These are phyloP conservation scores for Engraulis encrasicolus DNA, from an alignment of 2,113 vertebrate genomes.

Conservation along the genomic window DNA sequence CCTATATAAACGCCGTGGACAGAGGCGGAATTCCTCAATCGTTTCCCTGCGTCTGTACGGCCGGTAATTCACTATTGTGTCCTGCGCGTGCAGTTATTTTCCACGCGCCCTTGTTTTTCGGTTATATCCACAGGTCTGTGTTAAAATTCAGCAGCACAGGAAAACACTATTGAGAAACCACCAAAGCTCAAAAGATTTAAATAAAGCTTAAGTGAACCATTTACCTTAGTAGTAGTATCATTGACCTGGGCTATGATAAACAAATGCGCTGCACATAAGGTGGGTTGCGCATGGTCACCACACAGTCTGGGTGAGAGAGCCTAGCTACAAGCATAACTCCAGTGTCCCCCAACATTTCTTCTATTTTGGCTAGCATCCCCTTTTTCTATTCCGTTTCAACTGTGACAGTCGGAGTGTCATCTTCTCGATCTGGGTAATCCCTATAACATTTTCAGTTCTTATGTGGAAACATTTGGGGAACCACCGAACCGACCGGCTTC, in stretches of 20 bases:
- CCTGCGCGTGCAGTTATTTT: neutral
- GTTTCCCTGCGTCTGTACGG: constrained; percentile 7
- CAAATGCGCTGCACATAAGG: constrained; percentile 10
- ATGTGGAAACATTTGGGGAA: constrained; percentile 21
- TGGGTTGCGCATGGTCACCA: neutral
- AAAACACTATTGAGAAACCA: neutral
- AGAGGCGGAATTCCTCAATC: constrained; percentile 17
- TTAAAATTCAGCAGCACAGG: neutral
- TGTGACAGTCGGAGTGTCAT: neutral
- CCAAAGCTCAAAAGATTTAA: neutral
- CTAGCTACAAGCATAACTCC: neutral
- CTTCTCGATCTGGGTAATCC: neutral
- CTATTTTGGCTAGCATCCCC: neutral
- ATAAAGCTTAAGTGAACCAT: neutral
- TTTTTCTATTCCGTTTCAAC: neutral
- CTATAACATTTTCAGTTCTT: constrained; percentile 10
- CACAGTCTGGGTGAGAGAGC: neutral
- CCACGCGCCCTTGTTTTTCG: neutral
- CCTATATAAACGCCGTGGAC: constrained; percentile 14
- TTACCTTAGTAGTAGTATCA: neutral
- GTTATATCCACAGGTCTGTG: constrained; percentile 1
- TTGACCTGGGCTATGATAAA: constrained; percentile 2
- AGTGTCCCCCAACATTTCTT: no score
- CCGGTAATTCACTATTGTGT: constrained; percentile 7
- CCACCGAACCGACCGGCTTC: neutral